Conservation (phyloP, 2,797 vertebrate genomes). For the Cercopithecus neglectus region DNA sequence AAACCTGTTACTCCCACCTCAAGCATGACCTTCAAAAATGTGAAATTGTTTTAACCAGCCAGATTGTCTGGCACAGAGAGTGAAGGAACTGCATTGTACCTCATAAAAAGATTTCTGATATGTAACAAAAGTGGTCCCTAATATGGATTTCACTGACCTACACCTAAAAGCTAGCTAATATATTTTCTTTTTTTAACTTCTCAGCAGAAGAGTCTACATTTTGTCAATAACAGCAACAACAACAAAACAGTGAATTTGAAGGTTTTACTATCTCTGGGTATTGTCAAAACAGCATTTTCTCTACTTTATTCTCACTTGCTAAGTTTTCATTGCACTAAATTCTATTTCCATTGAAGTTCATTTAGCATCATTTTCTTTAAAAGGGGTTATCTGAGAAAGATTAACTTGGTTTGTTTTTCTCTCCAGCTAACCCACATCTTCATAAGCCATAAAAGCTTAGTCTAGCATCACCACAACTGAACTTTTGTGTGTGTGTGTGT, state of each 20-base stretch:
- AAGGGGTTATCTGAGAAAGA: conserved; percentile 47
- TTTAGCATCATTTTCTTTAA: conserved; percentile 3
- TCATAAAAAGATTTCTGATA: conserved; percentile 47
- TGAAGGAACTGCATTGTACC: neutral
- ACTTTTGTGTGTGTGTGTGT: neutral
- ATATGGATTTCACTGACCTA: conserved; percentile 37
- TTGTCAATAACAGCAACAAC: conserved; percentile 26
- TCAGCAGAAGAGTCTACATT: conserved; percentile 26
- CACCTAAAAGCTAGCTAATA: conserved; percentile 8
- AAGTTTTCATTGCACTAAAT: conserved; percentile 50
- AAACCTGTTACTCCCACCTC: conserved; percentile 6
- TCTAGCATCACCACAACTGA: neutral
- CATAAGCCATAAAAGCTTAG: conserved; percentile 22
- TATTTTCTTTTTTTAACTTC: conserved; percentile 60
- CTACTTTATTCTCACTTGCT: conserved; percentile 37
- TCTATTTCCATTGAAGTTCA: conserved; percentile 49
- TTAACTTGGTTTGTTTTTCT: conserved; percentile 51
- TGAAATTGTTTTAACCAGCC: conserved; percentile 48
- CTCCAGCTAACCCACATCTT: conserved; percentile 21
- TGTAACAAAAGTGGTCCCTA: conserved; percentile 33
- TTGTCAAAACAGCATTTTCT: conserved; percentile 33
- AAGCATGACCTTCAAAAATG: conserved; percentile 49
- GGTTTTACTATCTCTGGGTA: conserved; percentile 15
- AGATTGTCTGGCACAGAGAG: neutral
- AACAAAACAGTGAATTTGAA: conserved; percentile 11